Base-by-base conservation (phyloP, 1,140 invertebrate species). In the Sipha flava region DNA sequence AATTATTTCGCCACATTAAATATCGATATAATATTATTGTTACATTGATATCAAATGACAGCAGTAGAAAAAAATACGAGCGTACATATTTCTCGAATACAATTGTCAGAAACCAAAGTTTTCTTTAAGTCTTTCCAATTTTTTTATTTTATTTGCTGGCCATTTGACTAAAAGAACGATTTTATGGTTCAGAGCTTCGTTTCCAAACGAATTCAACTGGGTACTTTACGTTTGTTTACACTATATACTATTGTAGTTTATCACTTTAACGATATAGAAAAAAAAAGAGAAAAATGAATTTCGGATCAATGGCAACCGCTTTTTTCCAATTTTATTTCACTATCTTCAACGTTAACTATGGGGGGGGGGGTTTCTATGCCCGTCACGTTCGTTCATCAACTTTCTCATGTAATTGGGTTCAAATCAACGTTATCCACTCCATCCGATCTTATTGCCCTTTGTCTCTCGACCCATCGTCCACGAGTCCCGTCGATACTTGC, bases 371-470 rank as follows among this genome's bases (percentile, higher is more conserved):
- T 66, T 66, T n/a, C 40, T 45, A 70, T 47, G 43, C 66, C 14
- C 66, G 66, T 70, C 66, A 70, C 66, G 66, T 70, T 29, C 23
- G 66, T 70, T 70, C 66, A 47, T 70, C 66, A 29, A 70, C 66
- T 70, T 70, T 70, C 23, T 14, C 43, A 7, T 23, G 66, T 70
- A 47, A 70, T 70, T 70, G 66, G 66, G 66, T 70, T 70, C 66
- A 47, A 70, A 70, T 70, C 66, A 70, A 70, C 43, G 40, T 70
- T 70, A n/a, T 31, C 23, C 40, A 47, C 40, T 10, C 43, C 6
- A 21, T 40, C 31, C 64, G 37, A 40, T 40, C 37, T 10, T 40
- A 10, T 40, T n/a, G n/a, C n/a, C n/a, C n/a, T n/a, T n/a, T 10
- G 21, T 23, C 62, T 1, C 14, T 18, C 16, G 4, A 14, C 62